A percentile compares a stretch with the other conserved stretches of the same genome.
Conservation (phyloP, 1,140 invertebrate genomes). For the Dendroctonus ponderosae region DNA sequence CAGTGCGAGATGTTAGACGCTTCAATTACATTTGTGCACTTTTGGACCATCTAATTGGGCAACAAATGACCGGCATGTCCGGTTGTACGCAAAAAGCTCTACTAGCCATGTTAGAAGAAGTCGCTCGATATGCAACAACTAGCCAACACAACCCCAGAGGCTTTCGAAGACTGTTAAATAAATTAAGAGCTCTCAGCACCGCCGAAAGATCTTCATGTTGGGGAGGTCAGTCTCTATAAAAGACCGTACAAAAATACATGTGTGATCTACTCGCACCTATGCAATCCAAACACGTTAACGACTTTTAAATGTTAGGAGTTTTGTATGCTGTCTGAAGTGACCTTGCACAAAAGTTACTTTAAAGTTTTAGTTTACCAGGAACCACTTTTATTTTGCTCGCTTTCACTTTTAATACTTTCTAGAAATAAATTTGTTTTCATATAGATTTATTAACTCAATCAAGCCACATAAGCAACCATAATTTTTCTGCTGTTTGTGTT, state of each 20-base stretch:
- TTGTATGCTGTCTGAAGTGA: too few relatives aligned
- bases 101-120: constrained; percentile 90
- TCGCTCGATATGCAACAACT: constrained; percentile 72
- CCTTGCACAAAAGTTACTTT: too few relatives aligned
- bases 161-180: constrained; percentile 72
- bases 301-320: too few relatives aligned
- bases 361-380: too few relatives aligned
- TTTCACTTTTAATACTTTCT: too few relatives aligned
- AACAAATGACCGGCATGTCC: constrained; percentile 79
- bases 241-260: too few relatives aligned
- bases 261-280: neutral
- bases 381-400: too few relatives aligned
- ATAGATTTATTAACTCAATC: too few relatives aligned
- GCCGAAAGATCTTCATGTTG: constrained; percentile 66
- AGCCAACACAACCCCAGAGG: constrained; percentile 87
- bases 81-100: constrained; percentile 92
- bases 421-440: constrained; percentile 6
- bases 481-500: too few relatives aligned
- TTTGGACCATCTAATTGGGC: constrained; percentile 82
- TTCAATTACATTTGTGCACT: constrained; percentile 97
- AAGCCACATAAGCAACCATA: too few relatives aligned
- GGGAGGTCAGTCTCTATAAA: constrained; percentile 57
- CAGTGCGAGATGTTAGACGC: constrained; percentile 87
- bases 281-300: neutral
- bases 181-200: constrained; percentile 66